phyloP scores from a whole-genome alignment of 2,797 vertebrate species.

The Urocyon cinereoargenteus region DNA sequence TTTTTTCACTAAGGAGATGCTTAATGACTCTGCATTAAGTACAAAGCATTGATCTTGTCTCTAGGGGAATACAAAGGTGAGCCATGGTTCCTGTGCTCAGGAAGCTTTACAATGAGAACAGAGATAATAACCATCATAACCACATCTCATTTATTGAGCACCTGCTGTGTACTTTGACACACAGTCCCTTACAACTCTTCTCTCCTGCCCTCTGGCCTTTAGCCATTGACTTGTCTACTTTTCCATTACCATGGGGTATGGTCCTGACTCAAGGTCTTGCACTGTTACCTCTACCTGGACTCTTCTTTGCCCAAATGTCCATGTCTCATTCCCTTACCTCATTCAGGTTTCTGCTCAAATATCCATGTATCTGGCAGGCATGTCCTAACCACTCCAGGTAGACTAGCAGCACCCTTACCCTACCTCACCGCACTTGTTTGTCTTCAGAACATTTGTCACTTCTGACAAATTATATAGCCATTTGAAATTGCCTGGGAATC shows the following conservation, averaged over 20 bases:
- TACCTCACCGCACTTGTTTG: not conserved
- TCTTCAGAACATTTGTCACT: not conserved
- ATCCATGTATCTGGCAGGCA: too few species aligned
- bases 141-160: not conserved
- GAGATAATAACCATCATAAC: not conserved
- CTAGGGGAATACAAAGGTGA: not conserved
- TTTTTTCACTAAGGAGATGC: not conserved
- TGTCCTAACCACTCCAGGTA: not conserved
- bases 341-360: not conserved
- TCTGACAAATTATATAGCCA: not conserved
- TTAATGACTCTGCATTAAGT: slow-evolving; percentile 33
- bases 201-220: not conserved
- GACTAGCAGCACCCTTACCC: not conserved
- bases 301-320: not conserved
- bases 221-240: not conserved
- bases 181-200: not conserved
- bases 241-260: not conserved
- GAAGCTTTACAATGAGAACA: not conserved
- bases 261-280: not conserved
- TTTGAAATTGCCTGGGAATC: not conserved
- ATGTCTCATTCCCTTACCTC: not conserved
- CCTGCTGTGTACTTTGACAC: not conserved
- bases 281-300: not conserved
- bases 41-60: not conserved
- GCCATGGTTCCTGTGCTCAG: not conserved